Base-by-base conservation (phyloP, 2,888 invertebrate genomes). In the Diarsia brunnea region DNA sequence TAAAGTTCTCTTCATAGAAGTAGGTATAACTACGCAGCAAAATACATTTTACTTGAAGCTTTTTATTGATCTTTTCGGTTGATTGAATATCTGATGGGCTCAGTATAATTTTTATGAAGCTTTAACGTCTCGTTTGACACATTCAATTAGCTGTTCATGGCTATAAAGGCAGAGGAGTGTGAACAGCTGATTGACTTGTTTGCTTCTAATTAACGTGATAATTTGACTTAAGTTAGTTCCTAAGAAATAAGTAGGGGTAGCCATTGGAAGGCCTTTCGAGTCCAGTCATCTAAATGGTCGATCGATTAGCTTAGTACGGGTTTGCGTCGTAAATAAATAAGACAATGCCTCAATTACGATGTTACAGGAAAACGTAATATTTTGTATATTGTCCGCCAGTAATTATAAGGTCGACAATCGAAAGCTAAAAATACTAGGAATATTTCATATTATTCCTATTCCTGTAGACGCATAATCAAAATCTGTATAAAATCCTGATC, bases 351-450 rank as follows among this genome's bases (percentile, higher is more conserved):
- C n/a, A 45, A 78, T 67, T 75, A 75, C 49, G 55, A 45, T 55
- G 55, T 45, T n/a, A 75, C 78, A 81, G 78, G 78, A 81, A 81
- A 79, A 79, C 64, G n/a, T 27, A 19, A 43, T 81, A 74, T 78
- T 73, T 66, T 67, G 31, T 66, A 38, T 38, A 27, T 55, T 67
- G 75, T 8, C 49, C 55, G 49, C 55, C 31, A 75, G 27, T 45
- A 64, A 51, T 64, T 75, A 64, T n/a, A n/a, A n/a, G 24, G 27
- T 45, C 27, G 55, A 45, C 55, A 38, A 19, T 55, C 27, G 3
- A n/a, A n/a, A 61, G 61, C 47, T 38, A n/a, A 79, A 67, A 78
- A 61, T 51, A 21, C 31, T 24, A 16, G 47, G 24, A 24, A 47
- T 47, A 31, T 27, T 27, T 43, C 19, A 49, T 61, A 27, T 11